These are phyloP conservation scores for Drosophila orosa DNA, from an alignment of 1,140 invertebrate genomes.

Conservation along the genomic window DNA sequence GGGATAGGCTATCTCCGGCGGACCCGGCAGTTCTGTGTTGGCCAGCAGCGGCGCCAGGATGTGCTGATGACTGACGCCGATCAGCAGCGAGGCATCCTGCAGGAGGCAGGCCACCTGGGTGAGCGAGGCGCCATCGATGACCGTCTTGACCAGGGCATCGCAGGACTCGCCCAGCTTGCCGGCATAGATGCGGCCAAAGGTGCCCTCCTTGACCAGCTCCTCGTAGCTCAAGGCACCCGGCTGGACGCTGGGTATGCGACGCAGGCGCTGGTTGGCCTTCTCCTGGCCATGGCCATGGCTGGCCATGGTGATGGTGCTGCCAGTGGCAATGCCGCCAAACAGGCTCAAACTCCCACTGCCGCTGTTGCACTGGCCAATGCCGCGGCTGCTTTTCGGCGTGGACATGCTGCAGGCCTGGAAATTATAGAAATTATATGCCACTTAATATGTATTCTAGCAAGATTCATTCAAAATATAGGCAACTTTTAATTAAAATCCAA, in stretches of 20 bases:
- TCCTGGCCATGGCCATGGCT: conserved; percentile 60
- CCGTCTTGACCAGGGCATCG: conserved; percentile 93
- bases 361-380: conserved; percentile 78
- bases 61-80: conserved; percentile 92
- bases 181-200: conserved; percentile 92
- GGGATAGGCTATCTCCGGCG: conserved; percentile 92
- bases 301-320: conserved; percentile 72
- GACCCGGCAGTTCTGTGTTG: conserved; percentile 90
- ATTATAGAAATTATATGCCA: neutral
- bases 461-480: neutral
- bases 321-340: conserved; percentile 68
- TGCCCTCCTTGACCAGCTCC: conserved; percentile 90
- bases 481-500: neutral
- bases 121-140: conserved; percentile 91
- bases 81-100: conserved; percentile 93
- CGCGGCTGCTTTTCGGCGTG: conserved; percentile 76
- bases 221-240: conserved; percentile 88
- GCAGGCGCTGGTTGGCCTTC: conserved; percentile 87
- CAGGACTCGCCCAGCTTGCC: conserved; percentile 90
- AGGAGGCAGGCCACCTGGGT: conserved; percentile 93
- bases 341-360: conserved; percentile 78
- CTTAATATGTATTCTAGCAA: no score
- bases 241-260: conserved; percentile 87
- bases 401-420: conserved; percentile 85
- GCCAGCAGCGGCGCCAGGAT: conserved; percentile 92